phyloP scores from a whole-genome alignment of 2,888 invertebrate species.

The Laothoe populi region DNA sequence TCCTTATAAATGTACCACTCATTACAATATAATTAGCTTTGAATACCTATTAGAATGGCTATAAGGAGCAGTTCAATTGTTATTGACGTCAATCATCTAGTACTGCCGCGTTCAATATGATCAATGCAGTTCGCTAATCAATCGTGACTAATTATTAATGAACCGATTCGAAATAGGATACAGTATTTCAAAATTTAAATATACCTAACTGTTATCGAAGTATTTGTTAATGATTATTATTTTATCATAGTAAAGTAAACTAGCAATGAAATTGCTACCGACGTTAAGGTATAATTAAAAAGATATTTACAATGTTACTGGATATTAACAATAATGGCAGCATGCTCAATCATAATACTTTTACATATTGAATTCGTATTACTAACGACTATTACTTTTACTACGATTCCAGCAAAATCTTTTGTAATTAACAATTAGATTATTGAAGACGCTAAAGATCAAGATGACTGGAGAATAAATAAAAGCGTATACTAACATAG shows the following conservation, averaged over 20 bases:
- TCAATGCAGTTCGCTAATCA: not conserved
- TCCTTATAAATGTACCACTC: not conserved
- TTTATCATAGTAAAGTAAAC: not conserved
- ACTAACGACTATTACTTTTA: not conserved
- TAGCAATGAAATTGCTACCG: not conserved
- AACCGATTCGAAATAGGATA: not conserved
- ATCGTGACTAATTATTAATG: not conserved
- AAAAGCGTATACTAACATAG: not conserved
- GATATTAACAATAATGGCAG: not conserved
- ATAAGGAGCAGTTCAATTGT: conserved; percentile 48
- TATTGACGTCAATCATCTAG: conserved; percentile 65
- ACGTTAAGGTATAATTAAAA: conserved; percentile 1
- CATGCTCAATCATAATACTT: not conserved
- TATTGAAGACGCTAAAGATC: not conserved
- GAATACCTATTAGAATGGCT: conserved; percentile 57
- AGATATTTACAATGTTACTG: not conserved
- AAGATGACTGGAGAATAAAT: not conserved
- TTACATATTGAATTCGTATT: not conserved
- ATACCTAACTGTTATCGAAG: not conserved
- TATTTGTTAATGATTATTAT: not conserved
- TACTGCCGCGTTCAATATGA: not conserved
- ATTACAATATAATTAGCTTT: conserved; percentile 42
- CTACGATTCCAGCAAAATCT: not conserved
- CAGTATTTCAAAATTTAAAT: not conserved
- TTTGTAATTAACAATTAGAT: not conserved